Evolutionary conservation across 2,888 invertebrate genomes (phyloP).

Genomic region (Parasteatoda lunata): DNA sequence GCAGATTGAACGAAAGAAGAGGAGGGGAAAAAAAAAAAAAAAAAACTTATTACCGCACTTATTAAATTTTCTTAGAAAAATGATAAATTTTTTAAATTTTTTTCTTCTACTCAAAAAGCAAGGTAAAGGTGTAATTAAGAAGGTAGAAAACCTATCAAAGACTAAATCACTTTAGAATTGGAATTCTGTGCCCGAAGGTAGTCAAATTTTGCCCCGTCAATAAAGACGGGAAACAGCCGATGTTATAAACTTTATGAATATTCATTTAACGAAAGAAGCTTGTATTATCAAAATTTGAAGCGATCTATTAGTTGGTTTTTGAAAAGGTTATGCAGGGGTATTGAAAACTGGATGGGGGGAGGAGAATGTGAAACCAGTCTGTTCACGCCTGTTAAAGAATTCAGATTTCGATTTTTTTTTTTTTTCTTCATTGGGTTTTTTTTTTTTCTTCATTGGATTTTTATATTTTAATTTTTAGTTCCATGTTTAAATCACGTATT

Average conservation of each 20-base stretch:
- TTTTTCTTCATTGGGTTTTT: too few relatives aligned
- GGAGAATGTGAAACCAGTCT: slow-evolving; percentile 18
- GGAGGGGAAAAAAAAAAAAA: too few relatives aligned
- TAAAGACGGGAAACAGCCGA: slow-evolving; percentile 11
- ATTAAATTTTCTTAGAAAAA: slow-evolving; percentile 45
- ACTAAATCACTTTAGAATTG: slow-evolving; percentile 41
- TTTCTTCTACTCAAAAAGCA: neutral
- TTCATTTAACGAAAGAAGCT: slow-evolving; percentile 27
- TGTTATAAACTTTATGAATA: slow-evolving; percentile 55
- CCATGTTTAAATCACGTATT: neutral
- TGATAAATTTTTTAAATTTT: neutral
- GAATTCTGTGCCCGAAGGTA: slow-evolving; percentile 30
- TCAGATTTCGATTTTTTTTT: neutral
- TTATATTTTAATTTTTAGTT: neutral
- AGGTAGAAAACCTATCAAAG: slow-evolving; percentile 52
- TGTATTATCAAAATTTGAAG: neutral
- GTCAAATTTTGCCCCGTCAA: slow-evolving; percentile 52
- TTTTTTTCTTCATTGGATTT: too few relatives aligned
- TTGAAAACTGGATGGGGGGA: neutral
- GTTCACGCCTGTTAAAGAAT: neutral
- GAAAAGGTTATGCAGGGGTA: neutral
- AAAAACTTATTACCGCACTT: slow-evolving; percentile 33
- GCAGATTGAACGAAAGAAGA: neutral
- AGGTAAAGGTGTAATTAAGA: slow-evolving; percentile 54
- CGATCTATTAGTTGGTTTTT: neutral